Percentiles rank a stretch among this genome's conserved stretches.
These are phyloP conservation scores for Drosophila seguyi DNA, from an alignment of 1,140 invertebrate genomes.

Conservation along the genomic window DNA sequence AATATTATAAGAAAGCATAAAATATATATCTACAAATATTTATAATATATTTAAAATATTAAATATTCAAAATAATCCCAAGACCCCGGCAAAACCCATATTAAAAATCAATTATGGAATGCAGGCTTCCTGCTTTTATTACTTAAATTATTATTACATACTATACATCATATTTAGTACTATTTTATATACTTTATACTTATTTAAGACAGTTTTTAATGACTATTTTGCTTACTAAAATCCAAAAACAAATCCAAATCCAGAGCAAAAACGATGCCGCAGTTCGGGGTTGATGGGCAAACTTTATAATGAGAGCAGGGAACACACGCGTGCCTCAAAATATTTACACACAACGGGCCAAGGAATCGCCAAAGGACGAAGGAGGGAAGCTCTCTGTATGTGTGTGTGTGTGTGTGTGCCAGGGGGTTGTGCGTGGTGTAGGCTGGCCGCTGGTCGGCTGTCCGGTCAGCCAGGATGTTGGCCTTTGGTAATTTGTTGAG, in stretches of 20 bases:
- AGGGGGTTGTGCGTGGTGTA: constrained; percentile 14
- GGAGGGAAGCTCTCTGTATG: neutral
- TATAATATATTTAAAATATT: too few species aligned
- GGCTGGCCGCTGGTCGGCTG: constrained; percentile 48
- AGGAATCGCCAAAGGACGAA: constrained; percentile 34
- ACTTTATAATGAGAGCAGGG: constrained; percentile 79
- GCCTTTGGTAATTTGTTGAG: constrained; percentile 82
- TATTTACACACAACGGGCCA: constrained; percentile 80
- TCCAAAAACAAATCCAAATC: too few species aligned
- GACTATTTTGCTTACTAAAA: neutral
- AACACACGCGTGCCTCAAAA: constrained; percentile 83
- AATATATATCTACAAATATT: too few species aligned
- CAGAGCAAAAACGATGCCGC: constrained; percentile 1
- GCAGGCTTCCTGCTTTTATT: neutral
- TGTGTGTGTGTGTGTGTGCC: constrained; percentile 5
- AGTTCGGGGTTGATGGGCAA: constrained; percentile 63
- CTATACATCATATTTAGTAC: neutral
- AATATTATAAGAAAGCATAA: too few species aligned
- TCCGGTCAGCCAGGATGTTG: constrained; percentile 68
- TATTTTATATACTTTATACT: neutral
- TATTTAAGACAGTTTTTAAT: neutral
- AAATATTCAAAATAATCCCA: neutral
- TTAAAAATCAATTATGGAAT: neutral
- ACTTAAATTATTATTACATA: neutral
- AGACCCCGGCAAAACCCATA: neutral